Evolutionary conservation across 2,888 invertebrate genomes (phyloP), one percentile per base, ranked within the genome.

Genomic region (Leptarthrus brevirostris): DNA sequence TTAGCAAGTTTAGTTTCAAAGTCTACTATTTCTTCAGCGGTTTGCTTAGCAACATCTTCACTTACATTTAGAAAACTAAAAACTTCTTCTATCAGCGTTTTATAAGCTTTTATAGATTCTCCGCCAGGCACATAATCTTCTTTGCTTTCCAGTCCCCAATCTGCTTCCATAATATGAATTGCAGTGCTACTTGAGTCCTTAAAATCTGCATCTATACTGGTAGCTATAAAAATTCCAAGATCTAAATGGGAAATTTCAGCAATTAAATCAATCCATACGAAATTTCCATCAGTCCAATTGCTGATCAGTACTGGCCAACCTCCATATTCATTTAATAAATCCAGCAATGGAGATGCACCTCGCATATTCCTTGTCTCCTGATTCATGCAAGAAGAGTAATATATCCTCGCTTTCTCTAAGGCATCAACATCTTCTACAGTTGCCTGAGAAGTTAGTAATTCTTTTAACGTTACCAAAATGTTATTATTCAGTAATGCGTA

Each of bases 261-360:
- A 14, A 22, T 40, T 24, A 53, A 53, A 36, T 71, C 54, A 22
- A 71, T 24, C 70, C 70, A 71, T 5, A 54, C 70, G 54, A 71
- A 71, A 30, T 54, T 24, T 18, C 36, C 34, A 10, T 8, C 24
- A 71, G 12, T 54, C 70, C 70, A 71, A 36, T 53, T 71, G 4
- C n/a, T n/a, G 36, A 54, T 40, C 0, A 71, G 24, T 12, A 71
- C 22, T 24, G 70, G 70, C 70, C 70, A 71, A 54, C 36, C 22
- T 40, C 70, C 70, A 22, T 36, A 71, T n/a, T 71, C 24, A 8
- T 54, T 52, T 2, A 71, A 12, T 24, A 71, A 54, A 54, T 71
- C 30, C 22, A 54, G 4, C 40, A 71, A 71, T 6, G 70, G 70
- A 16, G 3, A 2, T 12, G 24, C 40, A 16, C 70, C 70, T 10